Base-by-base conservation (phyloP, 2,797 vertebrate genomes). In the Galaxias olidus region DNA sequence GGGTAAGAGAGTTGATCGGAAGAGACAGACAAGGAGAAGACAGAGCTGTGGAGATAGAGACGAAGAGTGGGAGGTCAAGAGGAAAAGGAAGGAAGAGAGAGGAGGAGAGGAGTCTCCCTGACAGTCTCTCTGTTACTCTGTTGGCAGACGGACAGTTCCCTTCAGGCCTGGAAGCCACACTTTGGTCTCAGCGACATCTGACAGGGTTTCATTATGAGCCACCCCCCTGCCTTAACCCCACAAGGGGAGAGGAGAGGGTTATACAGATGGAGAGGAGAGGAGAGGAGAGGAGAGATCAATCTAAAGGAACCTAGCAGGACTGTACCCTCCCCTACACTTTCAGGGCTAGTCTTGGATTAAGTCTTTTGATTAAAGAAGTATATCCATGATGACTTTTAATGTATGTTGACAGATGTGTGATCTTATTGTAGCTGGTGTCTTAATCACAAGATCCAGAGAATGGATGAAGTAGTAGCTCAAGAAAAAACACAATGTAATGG, bases 181-280 rank as follows among this genome's bases (percentile, higher is more conserved):
- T 71, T 68, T 76, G 74, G 65, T 71, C 58, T 65, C 30, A 20
- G 58, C 57, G 50, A 58, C 74, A 60, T 71, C 51, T 54, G 77
- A 75, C 54, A 67, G 60, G 63, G 44, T 59, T 74, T 80, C 72
- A 76, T 77, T 76, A 73, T 55, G 65, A 68, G 57, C 61, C 59
- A 30, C 55, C 59, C 14, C 43, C 55, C 59, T 30, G 59, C 49
- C 59, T 45, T 54, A 64, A 61, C 61, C 65, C 10, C 41, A 42
- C 59, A 48, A n/a, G 20, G 78, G 81, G 77, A 42, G 74, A 60
- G 45, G n/a, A 62, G 45, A 18, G 82, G 19, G 77, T 56, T 15
- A 62, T 9, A 5, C 65, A 67, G 76, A 84, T 82, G 83, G 79
- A 18, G 44, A 12, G 9, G 14, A 49, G 17, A 12, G 30, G 17